Evolutionary conservation across 2,888 invertebrate genomes (phyloP), one percentile per base, ranked within the genome.

Genomic region (Archips crataeganus): DNA sequence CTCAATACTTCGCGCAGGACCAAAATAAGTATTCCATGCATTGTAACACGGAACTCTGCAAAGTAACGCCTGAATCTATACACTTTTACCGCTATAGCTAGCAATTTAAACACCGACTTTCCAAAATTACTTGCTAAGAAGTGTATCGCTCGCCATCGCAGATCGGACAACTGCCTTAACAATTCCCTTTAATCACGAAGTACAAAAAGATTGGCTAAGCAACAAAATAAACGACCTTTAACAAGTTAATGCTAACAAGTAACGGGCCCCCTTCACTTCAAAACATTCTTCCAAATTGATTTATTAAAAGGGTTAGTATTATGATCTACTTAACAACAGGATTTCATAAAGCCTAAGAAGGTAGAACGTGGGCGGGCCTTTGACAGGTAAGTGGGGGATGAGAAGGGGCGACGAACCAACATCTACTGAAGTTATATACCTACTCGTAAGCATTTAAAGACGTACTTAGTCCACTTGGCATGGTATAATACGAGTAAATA

Each of bases 281-380:
- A 10, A 65, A 65, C 36, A 51, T 66, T 51, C 47, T 66, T 60
- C 49, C 6, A 11, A 54, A 23, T n/a, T 32, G 51, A 62, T 34
- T 34, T 63, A 32, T 36, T 69, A 64, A 42, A 73, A 64, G 63
- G 68, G 49, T 73, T 69, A 64, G 47, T 67, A 47, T 47, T 13
- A 62, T 67, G 73, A 69, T 60, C 73, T 73, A 59, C 68, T 64
- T 60, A 62, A 32, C n/a, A 73, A 59, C 73, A 68, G 73, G 73
- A 49, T 42, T 32, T 32, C 64, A 73, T 68, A 63, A 68, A 64
- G 39, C 51, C 69, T 15, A 49, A 69, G 49, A 6, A 69, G 68
- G 10, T 42, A 51, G 51, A 57, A 23, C 42, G 63, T 59, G 59
- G 73, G 73, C 32, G 68, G 57, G n/a, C 39, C 13, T 49, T 62